These are phyloP conservation scores for Polypedilum vanderplanki DNA, from an alignment of 1,140 invertebrate genomes.

Conservation along the genomic window DNA sequence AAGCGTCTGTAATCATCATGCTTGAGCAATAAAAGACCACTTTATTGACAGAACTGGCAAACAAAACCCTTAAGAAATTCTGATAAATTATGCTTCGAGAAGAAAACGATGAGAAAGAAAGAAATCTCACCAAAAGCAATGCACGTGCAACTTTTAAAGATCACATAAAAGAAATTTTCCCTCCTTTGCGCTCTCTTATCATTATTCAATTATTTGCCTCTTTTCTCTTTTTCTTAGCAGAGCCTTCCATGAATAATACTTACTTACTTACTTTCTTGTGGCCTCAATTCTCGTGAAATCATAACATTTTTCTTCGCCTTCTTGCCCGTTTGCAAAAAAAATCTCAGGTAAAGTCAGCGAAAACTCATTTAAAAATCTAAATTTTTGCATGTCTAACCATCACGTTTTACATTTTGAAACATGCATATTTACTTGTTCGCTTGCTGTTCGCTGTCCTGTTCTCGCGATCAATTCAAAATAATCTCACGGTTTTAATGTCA, in stretches of 20 bases:
- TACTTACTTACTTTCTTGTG: not conserved
- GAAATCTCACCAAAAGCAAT: not conserved
- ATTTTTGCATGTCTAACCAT: constrained; percentile 23
- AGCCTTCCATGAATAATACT: not conserved
- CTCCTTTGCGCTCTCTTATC: not conserved
- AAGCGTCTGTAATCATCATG: not conserved
- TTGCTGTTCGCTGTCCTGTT: too few species aligned
- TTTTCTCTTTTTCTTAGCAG: not conserved
- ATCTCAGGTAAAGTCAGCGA: not conserved
- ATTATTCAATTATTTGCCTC: constrained; percentile 16
- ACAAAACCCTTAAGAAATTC: constrained; percentile 3
- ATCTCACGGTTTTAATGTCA: too few species aligned
- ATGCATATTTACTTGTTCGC: too few species aligned
- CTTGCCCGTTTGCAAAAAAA: not conserved
- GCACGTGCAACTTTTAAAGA: constrained; percentile 14
- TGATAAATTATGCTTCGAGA: constrained; percentile 12
- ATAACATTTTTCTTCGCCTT: not conserved
- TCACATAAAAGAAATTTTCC: constrained; percentile 9
- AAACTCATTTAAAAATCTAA: constrained; percentile 20
- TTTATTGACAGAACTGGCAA: constrained; percentile 6
- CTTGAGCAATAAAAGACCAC: not conserved
- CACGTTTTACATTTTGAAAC: too few species aligned
- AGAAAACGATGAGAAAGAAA: not conserved
- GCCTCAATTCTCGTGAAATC: constrained; percentile 9
- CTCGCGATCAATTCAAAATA: too few species aligned